These are phyloP conservation scores for Colostygia pectinataria DNA, from an alignment of 2,888 invertebrate species.

Conservation along the genomic window DNA sequence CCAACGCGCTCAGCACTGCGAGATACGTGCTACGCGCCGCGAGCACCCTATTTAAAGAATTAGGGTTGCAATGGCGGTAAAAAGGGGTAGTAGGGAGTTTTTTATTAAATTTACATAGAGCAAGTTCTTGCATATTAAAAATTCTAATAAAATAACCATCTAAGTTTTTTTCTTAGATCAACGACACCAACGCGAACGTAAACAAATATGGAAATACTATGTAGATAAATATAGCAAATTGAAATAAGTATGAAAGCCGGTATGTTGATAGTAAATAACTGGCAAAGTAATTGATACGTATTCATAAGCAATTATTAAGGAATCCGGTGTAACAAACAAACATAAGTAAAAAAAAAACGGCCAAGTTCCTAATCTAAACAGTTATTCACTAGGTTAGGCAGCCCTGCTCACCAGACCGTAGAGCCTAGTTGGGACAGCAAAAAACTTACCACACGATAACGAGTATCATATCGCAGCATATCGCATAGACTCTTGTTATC, in stretches of 20 bases:
- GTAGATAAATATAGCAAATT: too few species aligned
- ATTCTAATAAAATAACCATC: too few species aligned
- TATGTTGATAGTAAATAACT: too few species aligned
- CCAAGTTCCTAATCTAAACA: constrained; percentile 7
- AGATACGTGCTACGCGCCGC: constrained; percentile 42
- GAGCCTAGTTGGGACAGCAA: constrained; percentile 51
- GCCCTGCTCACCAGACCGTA: constrained; percentile 35
- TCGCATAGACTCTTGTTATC: constrained; percentile 47
- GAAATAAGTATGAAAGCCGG: too few species aligned
- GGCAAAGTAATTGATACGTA: too few species aligned
- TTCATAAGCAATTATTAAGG: background rate
- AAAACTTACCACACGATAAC: constrained; percentile 68
- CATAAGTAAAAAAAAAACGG: constrained; percentile 12
- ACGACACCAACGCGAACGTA: too few species aligned
- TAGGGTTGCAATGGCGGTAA: constrained; percentile 43
- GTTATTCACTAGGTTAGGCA: constrained; percentile 18
- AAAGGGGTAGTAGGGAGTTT: constrained; percentile 21
- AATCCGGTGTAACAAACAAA: constrained; percentile 6
- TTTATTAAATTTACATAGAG: background rate
- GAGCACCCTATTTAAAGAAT: constrained; percentile 49
- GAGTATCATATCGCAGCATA: constrained; percentile 61
- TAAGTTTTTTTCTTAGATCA: too few species aligned
- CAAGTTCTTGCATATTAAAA: too few species aligned
- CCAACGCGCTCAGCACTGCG: constrained; percentile 42
- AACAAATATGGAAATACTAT: too few species aligned